phyloP scores from a whole-genome alignment of 2,888 invertebrate genomes.

The Tiliacea citrago region DNA sequence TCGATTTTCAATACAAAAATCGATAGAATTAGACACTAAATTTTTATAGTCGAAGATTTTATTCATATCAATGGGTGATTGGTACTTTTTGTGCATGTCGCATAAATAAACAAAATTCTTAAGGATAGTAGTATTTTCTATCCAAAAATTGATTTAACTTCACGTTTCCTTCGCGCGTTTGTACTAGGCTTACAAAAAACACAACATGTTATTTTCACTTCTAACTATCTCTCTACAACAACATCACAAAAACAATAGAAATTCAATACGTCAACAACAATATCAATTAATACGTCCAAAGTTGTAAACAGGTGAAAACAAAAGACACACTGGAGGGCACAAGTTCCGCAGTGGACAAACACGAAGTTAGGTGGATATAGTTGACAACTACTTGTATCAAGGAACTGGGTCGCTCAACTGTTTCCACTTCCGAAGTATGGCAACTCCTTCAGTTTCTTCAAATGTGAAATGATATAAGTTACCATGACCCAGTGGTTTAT shows the following conservation, averaged over 20 bases:
- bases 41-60: no score
- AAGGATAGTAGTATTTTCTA: no score
- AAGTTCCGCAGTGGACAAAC: slow-evolving; percentile 41
- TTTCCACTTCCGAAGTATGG: slow-evolving; percentile 24
- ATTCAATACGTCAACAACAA: slow-evolving; percentile 19
- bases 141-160: no score
- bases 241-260: slow-evolving; percentile 2
- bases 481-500: neutral
- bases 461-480: slow-evolving; percentile 41
- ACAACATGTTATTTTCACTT: neutral
- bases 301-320: slow-evolving; percentile 30
- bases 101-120: no score
- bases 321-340: slow-evolving; percentile 17
- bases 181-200: no score
- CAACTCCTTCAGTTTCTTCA: slow-evolving; percentile 31
- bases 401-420: slow-evolving; percentile 62
- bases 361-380: slow-evolving; percentile 39
- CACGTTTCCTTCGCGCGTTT: no score
- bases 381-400: slow-evolving; percentile 49
- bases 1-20: no score
- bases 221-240: neutral
- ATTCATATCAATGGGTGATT: no score
- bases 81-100: no score
- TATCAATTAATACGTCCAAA: slow-evolving; percentile 25
- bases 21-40: no score